Evolutionary conservation across 1,140 invertebrate genomes (phyloP), one percentile per base, ranked within the genome.

Genomic region (Oncopeltus fasciatus): DNA sequence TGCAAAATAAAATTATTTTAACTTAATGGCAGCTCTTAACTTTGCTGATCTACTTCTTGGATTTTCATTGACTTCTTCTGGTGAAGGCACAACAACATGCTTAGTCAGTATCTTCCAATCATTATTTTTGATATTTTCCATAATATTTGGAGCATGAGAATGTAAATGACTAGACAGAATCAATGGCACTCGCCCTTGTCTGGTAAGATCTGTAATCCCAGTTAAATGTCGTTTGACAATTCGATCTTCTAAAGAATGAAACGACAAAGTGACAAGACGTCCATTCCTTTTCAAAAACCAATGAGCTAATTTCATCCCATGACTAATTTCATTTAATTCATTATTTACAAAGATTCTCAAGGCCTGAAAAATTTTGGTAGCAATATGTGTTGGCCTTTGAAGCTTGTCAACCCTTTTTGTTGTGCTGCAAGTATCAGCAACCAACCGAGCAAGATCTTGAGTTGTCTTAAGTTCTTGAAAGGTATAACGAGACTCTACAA

Each of bases 301-400:
- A 56, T 85, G 78, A 0, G 91, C 87, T 66, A 93, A 69, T 33
- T 88, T 70, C 69, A 97, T 82, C 1, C 81, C 94, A 74, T 90
- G 90, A 76, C 95, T 91, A 3, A 97, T 81, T 78, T 98, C 93
- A 74, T 98, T 98, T 0, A 98, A 74, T 77, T 98, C 94, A 74
- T 98, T 90, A 72, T 98, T 98, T 0, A 98, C 90, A 76, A 97
- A 95, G 66, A 97, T 96, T 67, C 94, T 77, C 60, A 98, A 72
- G 0, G 93, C 94, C 77, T 95, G 91, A 76, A 97, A 98, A 0
- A 90, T 85, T 80, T 92, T 94, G 2, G 90, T 95, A 0, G 93
- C 93, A 64, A 80, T 77, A 71, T 95, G 92, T 5, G 84, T 72
- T n/a, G 77, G 79, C 67, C 88, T 77, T 44, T 84, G 78, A 29